Base-by-base conservation (phyloP, 2,888 invertebrate species). In the Euspilapteryx auroguttella region DNA sequence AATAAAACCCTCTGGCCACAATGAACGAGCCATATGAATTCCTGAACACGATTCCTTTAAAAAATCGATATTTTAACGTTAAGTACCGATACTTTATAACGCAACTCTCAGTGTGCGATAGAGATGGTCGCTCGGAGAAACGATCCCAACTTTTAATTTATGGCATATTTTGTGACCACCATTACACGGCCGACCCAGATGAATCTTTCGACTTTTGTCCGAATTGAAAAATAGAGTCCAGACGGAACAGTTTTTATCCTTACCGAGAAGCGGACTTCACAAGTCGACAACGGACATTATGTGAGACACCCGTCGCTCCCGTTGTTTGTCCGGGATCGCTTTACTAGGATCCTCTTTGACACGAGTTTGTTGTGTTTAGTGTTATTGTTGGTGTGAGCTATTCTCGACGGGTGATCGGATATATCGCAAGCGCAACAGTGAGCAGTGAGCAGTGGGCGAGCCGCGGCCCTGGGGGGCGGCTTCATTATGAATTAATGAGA, bases 81-180 rank as follows among this genome's bases (percentile, higher is more conserved):
- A 64, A 63, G 59, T 61, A 64, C 56, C 64, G 61, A 66, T 66
- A 62, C 55, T 44, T 44, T 42, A 49, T 49, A 54, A 64, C 63
- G 49, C 39, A 39, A 26, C 23, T 34, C n/a, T n/a, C 9, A 39
- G 39, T 41, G 62, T 51, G 56, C 44, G 58, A 61, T 46, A 37
- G 58, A 57, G 61, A 62, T 49, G 43, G 46, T 46, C 47, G 48
- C 47, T 38, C 46, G 42, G 45, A 47, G 49, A 47, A 54, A n/a
- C n/a, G n/a, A 57, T 56, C 56, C 58, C 63, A 66, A 69, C 52
- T 73, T 69, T 65, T 69, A 73, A 73, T 73, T 75, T 75, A 75
- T 69, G 73, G 55, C 50, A 45, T 44, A 59, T 66, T 68, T 66
- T 68, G 65, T 57, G 53, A 55, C 46, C 43, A 51, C 47, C 51